These are phyloP conservation scores for Colossoma macropomum DNA, from an alignment of 2,113 vertebrate genomes.

Conservation along the genomic window DNA sequence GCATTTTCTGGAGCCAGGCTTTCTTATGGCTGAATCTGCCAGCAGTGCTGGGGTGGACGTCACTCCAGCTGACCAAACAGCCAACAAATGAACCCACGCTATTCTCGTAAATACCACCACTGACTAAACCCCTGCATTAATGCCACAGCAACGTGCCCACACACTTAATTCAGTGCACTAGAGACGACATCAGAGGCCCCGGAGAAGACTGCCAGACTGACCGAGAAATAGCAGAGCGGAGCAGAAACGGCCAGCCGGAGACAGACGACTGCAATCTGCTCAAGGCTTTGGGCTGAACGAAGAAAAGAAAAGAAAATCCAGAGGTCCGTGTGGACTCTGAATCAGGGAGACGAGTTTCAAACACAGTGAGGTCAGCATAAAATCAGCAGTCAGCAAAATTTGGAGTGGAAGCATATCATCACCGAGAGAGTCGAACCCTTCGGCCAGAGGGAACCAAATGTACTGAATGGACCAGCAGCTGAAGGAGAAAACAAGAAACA, in stretches of 20 bases:
- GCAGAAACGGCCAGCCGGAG: not conserved
- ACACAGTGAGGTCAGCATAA: conserved; percentile 37
- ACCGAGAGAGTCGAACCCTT: conserved; percentile 60
- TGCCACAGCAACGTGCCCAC: conserved; percentile 57
- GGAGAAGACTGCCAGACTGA: not conserved
- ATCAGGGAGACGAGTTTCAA: not conserved
- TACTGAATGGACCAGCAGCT: conserved; percentile 61
- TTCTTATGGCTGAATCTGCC: not conserved
- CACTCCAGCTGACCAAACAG: conserved; percentile 73
- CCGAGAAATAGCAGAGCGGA: not conserved
- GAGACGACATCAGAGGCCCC: not conserved
- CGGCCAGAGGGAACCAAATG: conserved; percentile 46
- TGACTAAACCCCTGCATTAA: conserved; percentile 55
- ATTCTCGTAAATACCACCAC: conserved; percentile 63
- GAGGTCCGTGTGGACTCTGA: not conserved
- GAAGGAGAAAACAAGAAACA: conserved; percentile 67
- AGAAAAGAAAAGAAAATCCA: not conserved
- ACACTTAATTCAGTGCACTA: conserved; percentile 14
- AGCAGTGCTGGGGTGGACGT: conserved; percentile 37
- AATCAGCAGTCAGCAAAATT: conserved; percentile 64
- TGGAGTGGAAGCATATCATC: conserved; percentile 60
- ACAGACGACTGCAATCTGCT: not conserved
- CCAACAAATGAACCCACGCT: conserved; percentile 44
- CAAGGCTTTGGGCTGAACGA: not conserved
- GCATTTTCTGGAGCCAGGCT: not conserved